Conservation (phyloP, 1,140 invertebrate species). For the Drosophila burlai region DNA sequence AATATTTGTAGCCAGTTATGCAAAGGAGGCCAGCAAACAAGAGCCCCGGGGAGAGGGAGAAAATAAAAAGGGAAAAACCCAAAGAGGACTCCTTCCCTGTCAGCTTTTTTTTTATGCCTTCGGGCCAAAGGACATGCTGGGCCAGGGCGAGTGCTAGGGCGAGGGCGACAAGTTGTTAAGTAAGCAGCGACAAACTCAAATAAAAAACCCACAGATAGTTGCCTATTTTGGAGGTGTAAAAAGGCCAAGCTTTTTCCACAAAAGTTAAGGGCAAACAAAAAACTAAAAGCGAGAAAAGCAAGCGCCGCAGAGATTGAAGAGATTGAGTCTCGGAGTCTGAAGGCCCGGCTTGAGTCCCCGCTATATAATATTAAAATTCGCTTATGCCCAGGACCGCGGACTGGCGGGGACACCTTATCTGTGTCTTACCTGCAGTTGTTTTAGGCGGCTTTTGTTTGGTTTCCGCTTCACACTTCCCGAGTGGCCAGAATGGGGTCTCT, state of each 20-base stretch:
- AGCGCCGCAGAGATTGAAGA: slow-evolving; percentile 66
- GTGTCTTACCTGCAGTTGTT: slow-evolving; percentile 75
- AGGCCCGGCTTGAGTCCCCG: background rate
- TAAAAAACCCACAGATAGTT: slow-evolving; percentile 50
- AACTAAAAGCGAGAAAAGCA: slow-evolving; percentile 66
- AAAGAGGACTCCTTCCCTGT: slow-evolving; percentile 51
- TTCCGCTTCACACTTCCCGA: slow-evolving; percentile 81
- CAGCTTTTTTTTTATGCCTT: slow-evolving; percentile 72
- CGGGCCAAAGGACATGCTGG: slow-evolving; percentile 64
- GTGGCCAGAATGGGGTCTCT: background rate
- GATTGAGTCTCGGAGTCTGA: slow-evolving; percentile 24
- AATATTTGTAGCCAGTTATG: slow-evolving; percentile 76
- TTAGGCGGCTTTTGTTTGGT: slow-evolving; percentile 82
- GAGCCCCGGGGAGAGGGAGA: slow-evolving; percentile 24
- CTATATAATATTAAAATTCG: slow-evolving; percentile 79
- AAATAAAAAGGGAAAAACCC: slow-evolving; percentile 4
- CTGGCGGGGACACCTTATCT: slow-evolving; percentile 43
- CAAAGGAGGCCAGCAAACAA: slow-evolving; percentile 68
- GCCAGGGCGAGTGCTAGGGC: background rate
- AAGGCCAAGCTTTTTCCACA: slow-evolving; percentile 63
- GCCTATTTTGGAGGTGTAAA: slow-evolving; percentile 58
- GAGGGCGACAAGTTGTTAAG: slow-evolving; percentile 79
- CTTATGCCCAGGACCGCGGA: slow-evolving; percentile 43
- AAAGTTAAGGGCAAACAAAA: slow-evolving; percentile 43
- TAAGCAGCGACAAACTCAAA: slow-evolving; percentile 80